Evolutionary conservation across 2,113 vertebrate genomes (phyloP), one percentile per base, ranked within the genome.

Genomic region (Picathartes gymnocephalus): DNA sequence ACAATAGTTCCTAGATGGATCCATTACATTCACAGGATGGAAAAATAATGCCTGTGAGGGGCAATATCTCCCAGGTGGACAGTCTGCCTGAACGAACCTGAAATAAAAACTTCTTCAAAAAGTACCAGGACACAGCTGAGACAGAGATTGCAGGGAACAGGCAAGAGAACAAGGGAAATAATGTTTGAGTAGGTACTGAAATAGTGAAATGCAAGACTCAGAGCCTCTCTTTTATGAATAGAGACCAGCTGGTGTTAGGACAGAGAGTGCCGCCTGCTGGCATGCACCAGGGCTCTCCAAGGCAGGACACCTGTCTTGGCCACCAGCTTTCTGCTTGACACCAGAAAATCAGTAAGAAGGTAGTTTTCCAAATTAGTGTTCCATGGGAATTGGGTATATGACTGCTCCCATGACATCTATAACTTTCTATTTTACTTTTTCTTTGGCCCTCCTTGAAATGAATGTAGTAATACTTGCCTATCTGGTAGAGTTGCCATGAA

Each of bases 241-340:
- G 54, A 78, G 39, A 58, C 53, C 31, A 54, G 15, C 11, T 60
- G 56, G 61, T 89, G 48, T 65, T 62, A 92, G 71, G 82, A 87
- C 56, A 79, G 78, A 70, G 82, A 78, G 72, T 93, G 93, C 88
- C 10, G 40, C 80, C 93, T 96, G 53, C 88, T 72, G 73, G 76
- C 57, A 5, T 14, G 16, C 9, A 2, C 35, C 16, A n/a, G 10
- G n/a, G 25, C 58, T 71, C 58, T 65, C 80, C 0, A 0, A 64
- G 60, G 13, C 39, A 73, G 40, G 37, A 31, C 30, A 28, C n/a
- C n/a, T 45, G 4, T 48, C 68, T 62, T 90, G 84, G 81, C 79
- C 65, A 88, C 57, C 82, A 83, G 33, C 48, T 88, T 92, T 78
- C 24, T 76, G 13, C 54, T 42, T 78, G 33, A 94, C 60, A 56